These are phyloP conservation scores for Petroica traversi DNA, from an alignment of 2,113 vertebrate genomes.

Conservation along the genomic window DNA sequence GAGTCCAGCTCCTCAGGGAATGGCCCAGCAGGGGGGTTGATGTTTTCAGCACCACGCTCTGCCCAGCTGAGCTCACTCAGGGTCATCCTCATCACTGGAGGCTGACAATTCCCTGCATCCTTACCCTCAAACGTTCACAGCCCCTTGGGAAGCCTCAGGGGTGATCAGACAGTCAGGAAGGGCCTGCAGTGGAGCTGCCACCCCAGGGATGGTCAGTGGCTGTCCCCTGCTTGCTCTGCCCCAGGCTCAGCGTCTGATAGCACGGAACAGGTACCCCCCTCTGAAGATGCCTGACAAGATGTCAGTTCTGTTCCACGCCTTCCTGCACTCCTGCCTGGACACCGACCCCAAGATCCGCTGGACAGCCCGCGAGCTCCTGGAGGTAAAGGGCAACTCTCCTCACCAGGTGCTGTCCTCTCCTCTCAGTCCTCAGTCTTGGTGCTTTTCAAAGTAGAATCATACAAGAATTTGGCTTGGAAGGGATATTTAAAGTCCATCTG, in stretches of 20 bases:
- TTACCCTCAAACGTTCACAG: not conserved
- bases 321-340: slow-evolving; percentile 92
- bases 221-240: not conserved
- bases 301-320: slow-evolving; percentile 91
- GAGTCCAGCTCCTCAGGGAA: too few species aligned
- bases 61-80: not conserved
- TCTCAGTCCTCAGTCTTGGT: not conserved
- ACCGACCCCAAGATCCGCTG: not conserved
- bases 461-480: not conserved
- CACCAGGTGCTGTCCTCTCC: not conserved
- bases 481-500: not conserved
- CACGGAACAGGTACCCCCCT: not conserved
- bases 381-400: slow-evolving; percentile 72
- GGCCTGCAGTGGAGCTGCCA: not conserved
- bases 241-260: slow-evolving; percentile 94
- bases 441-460: not conserved
- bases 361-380: slow-evolving; percentile 92
- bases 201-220: not conserved
- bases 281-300: slow-evolving; percentile 25
- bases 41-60: not conserved
- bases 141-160: not conserved
- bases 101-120: not conserved
- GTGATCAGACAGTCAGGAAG: not conserved
- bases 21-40: not conserved
- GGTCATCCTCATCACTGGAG: not conserved